These are phyloP conservation scores for Magallana ariakensis DNA, from an alignment of 1,140 invertebrate species.

Conservation along the genomic window DNA sequence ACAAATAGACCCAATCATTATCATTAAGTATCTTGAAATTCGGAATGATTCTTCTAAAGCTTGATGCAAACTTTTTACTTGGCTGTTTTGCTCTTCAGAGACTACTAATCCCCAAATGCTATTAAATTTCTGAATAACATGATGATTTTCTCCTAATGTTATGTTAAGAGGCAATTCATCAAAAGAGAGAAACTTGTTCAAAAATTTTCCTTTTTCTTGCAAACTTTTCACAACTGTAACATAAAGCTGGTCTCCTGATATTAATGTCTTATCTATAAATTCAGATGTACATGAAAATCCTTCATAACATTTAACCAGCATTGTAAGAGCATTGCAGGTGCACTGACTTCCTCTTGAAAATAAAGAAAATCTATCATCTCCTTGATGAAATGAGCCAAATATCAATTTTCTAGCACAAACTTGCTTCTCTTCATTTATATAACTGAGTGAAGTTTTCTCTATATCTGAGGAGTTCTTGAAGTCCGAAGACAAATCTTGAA, in stretches of 20 bases:
- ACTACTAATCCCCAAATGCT: background rate
- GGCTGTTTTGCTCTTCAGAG: background rate
- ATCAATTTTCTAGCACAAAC: too few species aligned
- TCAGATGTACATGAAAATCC: background rate
- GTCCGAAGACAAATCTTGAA: too few species aligned
- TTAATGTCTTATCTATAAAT: conserved; percentile 38
- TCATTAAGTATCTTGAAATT: background rate
- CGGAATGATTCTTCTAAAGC: background rate
- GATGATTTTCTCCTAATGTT: background rate
- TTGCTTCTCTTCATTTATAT: too few species aligned
- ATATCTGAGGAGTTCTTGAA: too few species aligned
- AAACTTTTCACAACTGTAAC: background rate
- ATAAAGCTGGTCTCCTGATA: conserved; percentile 47
- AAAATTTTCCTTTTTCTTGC: background rate
- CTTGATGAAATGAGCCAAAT: background rate
- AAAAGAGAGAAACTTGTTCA: conserved; percentile 31
- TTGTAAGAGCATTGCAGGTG: conserved; percentile 49
- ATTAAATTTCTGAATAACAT: background rate
- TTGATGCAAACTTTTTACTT: background rate
- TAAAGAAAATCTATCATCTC: background rate
- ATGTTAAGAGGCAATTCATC: conserved; percentile 38
- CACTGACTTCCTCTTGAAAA: conserved; percentile 52
- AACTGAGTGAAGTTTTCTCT: too few species aligned
- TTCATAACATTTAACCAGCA: background rate
- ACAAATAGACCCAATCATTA: conserved; percentile 44